phyloP scores from a whole-genome alignment of 2,113 vertebrate genomes.

The Xyliphius kryptos region DNA sequence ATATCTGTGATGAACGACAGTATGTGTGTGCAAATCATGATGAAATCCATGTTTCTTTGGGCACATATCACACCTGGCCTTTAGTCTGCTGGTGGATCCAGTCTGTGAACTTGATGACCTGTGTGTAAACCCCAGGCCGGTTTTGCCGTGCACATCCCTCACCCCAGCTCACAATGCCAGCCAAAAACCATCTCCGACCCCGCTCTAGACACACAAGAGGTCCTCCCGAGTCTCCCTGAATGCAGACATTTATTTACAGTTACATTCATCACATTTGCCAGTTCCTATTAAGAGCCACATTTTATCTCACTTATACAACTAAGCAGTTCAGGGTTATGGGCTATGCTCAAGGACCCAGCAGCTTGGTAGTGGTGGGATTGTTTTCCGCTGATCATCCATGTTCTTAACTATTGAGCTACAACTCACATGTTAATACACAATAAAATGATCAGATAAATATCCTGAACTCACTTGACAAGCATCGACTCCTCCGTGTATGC shows the following conservation, averaged over 20 bases:
- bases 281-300: not conserved
- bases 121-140: slow-evolving; percentile 73
- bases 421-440: no score
- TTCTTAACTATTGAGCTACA: no score
- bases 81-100: slow-evolving; percentile 75
- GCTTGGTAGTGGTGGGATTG: no score
- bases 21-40: slow-evolving; percentile 30
- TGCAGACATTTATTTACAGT: slow-evolving; percentile 17
- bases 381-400: no score
- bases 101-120: slow-evolving; percentile 61
- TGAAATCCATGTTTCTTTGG: not conserved
- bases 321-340: no score
- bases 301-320: not conserved
- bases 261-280: no score
- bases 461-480: slow-evolving; percentile 77
- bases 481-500: slow-evolving; percentile 76
- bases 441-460: no score
- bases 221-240: slow-evolving; percentile 80
- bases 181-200: slow-evolving; percentile 67
- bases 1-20: slow-evolving; percentile 15
- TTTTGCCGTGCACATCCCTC: slow-evolving; percentile 65
- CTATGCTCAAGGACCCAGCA: no score
- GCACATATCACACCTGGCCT: slow-evolving; percentile 51
- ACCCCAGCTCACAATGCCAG: slow-evolving; percentile 74
- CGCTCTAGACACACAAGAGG: slow-evolving; percentile 68